Evolutionary conservation across 2,888 invertebrate genomes (phyloP).

Genomic region (Operophtera brumata): DNA sequence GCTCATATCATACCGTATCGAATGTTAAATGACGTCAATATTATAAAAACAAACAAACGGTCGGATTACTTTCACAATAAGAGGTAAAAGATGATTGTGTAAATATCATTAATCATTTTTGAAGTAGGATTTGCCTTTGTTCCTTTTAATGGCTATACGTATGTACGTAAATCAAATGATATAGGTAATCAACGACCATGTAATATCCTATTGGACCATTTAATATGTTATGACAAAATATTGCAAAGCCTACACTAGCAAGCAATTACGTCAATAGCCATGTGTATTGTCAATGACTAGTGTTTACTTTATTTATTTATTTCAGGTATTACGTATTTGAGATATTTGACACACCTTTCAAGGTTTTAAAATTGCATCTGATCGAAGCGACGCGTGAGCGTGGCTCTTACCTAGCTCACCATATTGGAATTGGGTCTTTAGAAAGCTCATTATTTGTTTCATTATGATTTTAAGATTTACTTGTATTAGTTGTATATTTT

Average conservation of each 20-base stretch:
- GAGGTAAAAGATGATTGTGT: slow-evolving; percentile 17
- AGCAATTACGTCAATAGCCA: background rate
- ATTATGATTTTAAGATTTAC: too few relatives aligned
- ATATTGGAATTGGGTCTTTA: too few relatives aligned
- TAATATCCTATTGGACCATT: background rate
- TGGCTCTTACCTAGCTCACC: too few relatives aligned
- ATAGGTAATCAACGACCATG: background rate
- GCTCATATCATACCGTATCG: background rate
- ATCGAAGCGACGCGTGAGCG: too few relatives aligned
- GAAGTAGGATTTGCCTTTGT: slow-evolving; percentile 25
- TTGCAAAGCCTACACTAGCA: background rate
- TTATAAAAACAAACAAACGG: slow-evolving; percentile 13
- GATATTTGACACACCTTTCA: too few relatives aligned
- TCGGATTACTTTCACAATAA: slow-evolving; percentile 16
- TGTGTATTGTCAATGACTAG: too few relatives aligned
- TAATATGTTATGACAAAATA: background rate
- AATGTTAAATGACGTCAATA: slow-evolving; percentile 12
- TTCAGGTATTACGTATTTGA: too few relatives aligned
- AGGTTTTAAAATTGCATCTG: too few relatives aligned
- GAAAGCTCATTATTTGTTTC: too few relatives aligned
- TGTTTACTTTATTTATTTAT: too few relatives aligned
- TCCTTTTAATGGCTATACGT: background rate
- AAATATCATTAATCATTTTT: slow-evolving; percentile 38
- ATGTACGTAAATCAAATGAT: background rate
- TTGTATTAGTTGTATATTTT: too few relatives aligned